These are phyloP conservation scores for Ornithoptera alexandrae DNA, from an alignment of 2,888 invertebrate species.

Conservation along the genomic window DNA sequence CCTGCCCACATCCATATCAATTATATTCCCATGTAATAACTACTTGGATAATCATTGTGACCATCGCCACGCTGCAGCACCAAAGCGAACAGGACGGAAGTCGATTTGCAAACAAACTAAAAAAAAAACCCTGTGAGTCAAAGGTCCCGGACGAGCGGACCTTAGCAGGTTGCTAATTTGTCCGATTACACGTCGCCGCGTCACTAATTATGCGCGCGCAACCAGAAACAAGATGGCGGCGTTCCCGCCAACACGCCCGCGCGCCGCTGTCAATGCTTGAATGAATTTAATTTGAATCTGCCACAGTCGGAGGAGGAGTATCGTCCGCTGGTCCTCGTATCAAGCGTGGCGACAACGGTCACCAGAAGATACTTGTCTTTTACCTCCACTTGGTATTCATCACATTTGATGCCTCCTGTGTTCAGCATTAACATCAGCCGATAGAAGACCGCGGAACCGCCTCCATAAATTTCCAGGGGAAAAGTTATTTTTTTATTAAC, in stretches of 20 bases:
- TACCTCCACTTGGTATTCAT: too few species aligned
- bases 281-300: slow-evolving; percentile 41
- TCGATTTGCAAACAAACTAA: slow-evolving; percentile 40
- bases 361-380: too few species aligned
- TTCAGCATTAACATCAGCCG: too few species aligned
- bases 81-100: slow-evolving; percentile 27
- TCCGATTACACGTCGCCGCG: slow-evolving; percentile 45
- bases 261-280: slow-evolving; percentile 41
- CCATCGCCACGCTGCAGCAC: neutral
- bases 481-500: too few species aligned
- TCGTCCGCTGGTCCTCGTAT: too few species aligned
- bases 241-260: slow-evolving; percentile 37
- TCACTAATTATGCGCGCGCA: slow-evolving; percentile 45
- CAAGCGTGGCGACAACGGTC: too few species aligned
- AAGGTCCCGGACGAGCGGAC: slow-evolving; percentile 38
- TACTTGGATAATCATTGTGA: slow-evolving; percentile 1
- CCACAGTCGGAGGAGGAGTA: neutral
- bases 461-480: too few species aligned
- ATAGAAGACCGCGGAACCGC: too few species aligned
- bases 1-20: too few species aligned
- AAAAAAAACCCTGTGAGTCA: slow-evolving; percentile 46
- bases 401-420: too few species aligned
- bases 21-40: neutral
- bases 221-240: slow-evolving; percentile 41
- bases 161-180: slow-evolving; percentile 59